Conservation (phyloP, 2,888 invertebrate species). For the Drosophila falleni region DNA sequence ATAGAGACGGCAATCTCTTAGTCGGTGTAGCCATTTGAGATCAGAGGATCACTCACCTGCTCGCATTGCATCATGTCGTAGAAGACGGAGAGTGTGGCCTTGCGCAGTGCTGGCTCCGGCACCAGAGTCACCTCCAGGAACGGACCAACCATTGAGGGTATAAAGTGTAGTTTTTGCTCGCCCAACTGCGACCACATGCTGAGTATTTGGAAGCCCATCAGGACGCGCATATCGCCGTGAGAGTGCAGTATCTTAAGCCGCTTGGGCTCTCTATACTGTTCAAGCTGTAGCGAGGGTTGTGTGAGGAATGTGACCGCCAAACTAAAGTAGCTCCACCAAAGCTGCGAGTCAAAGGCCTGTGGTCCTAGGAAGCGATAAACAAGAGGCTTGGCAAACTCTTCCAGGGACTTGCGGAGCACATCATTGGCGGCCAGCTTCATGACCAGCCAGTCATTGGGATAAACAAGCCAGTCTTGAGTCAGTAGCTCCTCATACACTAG, state of each 20-base stretch:
- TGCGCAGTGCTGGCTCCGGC: constrained; percentile 93
- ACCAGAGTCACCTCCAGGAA: constrained; percentile 97
- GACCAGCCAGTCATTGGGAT: constrained; percentile 95
- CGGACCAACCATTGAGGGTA: constrained; percentile 97
- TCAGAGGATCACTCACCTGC: constrained; percentile 83
- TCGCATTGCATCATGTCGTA: constrained; percentile 98
- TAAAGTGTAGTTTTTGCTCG: constrained; percentile 94
- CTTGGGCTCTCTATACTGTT: constrained; percentile 93
- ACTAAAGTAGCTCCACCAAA: constrained; percentile 92
- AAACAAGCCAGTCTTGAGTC: constrained; percentile 86
- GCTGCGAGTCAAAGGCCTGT: constrained; percentile 91
- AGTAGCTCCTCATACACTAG: constrained; percentile 86
- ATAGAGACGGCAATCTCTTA: background rate
- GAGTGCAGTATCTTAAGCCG: constrained; percentile 91
- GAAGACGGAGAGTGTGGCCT: constrained; percentile 95
- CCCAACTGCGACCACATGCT: constrained; percentile 96
- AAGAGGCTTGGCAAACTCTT: constrained; percentile 95
- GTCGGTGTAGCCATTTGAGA: background rate
- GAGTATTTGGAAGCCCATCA: constrained; percentile 96
- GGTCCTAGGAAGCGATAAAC: constrained; percentile 92
- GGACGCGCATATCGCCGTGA: constrained; percentile 95
- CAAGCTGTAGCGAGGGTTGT: constrained; percentile 92
- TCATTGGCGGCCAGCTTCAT: constrained; percentile 95
- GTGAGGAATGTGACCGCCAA: constrained; percentile 92
- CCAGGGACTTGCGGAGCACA: constrained; percentile 92